Evolutionary conservation across 2,888 invertebrate genomes (phyloP).

Genomic region (Pyrocoelia pectoralis): DNA sequence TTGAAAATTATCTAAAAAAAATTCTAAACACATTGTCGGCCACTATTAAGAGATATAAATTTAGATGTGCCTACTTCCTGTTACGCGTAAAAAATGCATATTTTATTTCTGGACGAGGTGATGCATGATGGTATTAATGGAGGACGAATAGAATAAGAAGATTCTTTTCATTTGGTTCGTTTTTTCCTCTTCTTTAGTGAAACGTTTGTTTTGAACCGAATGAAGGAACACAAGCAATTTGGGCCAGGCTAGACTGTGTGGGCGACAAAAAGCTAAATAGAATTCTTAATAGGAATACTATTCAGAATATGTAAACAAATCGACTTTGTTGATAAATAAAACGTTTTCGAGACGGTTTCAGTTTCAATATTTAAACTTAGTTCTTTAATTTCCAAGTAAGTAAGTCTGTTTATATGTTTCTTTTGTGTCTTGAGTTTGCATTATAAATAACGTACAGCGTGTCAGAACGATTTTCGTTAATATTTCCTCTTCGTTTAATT

Average conservation of each 20-base stretch:
- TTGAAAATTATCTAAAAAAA: slow-evolving; percentile 9
- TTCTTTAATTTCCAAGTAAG: no score
- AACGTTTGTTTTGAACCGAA: slow-evolving; percentile 18
- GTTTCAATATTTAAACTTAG: no score
- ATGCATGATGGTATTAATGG: slow-evolving; percentile 20
- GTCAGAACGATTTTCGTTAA: no score
- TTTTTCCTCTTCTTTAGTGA: slow-evolving; percentile 12
- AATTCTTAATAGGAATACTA: slow-evolving; percentile 14
- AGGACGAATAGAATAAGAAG: slow-evolving; percentile 21
- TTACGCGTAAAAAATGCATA: slow-evolving; percentile 41
- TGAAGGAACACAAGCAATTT: slow-evolving; percentile 16
- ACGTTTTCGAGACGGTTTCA: no score
- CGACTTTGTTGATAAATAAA: neutral
- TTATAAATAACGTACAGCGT: no score
- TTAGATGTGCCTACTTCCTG: slow-evolving; percentile 47
- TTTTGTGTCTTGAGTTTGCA: no score
- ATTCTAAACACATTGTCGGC: slow-evolving; percentile 5
- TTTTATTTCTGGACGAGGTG: slow-evolving; percentile 33
- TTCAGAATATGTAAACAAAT: slow-evolving; percentile 1
- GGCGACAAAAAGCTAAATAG: slow-evolving; percentile 21
- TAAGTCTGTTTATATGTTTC: no score
- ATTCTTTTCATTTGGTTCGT: slow-evolving; percentile 28
- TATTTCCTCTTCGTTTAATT: no score
- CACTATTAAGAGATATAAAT: slow-evolving; percentile 38
- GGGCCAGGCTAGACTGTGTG: slow-evolving; percentile 16